These are phyloP conservation scores for Drosophila orena DNA, from an alignment of 1,140 invertebrate species.

Conservation along the genomic window DNA sequence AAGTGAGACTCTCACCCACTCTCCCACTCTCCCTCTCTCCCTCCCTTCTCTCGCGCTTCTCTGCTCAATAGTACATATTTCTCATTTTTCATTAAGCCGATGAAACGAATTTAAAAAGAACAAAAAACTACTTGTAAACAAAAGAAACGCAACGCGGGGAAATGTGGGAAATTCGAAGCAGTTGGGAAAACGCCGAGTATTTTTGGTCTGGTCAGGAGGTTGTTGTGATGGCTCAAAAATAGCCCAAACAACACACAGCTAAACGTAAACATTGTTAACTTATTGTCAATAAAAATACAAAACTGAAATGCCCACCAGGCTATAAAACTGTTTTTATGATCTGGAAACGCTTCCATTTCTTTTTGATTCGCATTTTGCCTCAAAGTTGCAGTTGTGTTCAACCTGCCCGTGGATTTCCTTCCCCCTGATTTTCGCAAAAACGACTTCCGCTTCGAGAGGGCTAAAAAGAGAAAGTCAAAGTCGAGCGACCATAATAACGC, in stretches of 20 bases:
- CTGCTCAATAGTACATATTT: conserved; percentile 49
- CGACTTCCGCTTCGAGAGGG: conserved; percentile 40
- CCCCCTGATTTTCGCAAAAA: conserved; percentile 8
- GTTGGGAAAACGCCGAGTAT: conserved; percentile 11
- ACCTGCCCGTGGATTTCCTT: conserved; percentile 16
- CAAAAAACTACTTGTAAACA: conserved; percentile 65
- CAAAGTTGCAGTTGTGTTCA: conserved; percentile 40
- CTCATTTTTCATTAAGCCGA: conserved; percentile 50
- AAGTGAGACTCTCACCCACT: conserved; percentile 15
- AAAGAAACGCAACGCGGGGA: conserved; percentile 26
- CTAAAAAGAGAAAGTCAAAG: conserved; percentile 33
- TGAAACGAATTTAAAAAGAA: conserved; percentile 44
- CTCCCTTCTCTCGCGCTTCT: conserved; percentile 7
- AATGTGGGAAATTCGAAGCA: conserved; percentile 16
- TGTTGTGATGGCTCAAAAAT: conserved; percentile 70
- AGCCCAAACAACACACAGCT: conserved; percentile 52
- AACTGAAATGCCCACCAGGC: conserved; percentile 48
- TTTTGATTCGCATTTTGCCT: conserved; percentile 26
- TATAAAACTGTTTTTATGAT: conserved; percentile 74
- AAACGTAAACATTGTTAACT: conserved; percentile 80
- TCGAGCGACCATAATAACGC: conserved; percentile 52
- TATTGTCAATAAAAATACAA: conserved; percentile 80
- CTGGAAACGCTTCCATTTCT: conserved; percentile 58
- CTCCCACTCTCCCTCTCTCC: conserved; percentile 22
- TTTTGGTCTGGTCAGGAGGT: conserved; percentile 19